These are phyloP conservation scores for Matsumyia berberina DNA, from an alignment of 2,888 invertebrate genomes.

Conservation along the genomic window DNA sequence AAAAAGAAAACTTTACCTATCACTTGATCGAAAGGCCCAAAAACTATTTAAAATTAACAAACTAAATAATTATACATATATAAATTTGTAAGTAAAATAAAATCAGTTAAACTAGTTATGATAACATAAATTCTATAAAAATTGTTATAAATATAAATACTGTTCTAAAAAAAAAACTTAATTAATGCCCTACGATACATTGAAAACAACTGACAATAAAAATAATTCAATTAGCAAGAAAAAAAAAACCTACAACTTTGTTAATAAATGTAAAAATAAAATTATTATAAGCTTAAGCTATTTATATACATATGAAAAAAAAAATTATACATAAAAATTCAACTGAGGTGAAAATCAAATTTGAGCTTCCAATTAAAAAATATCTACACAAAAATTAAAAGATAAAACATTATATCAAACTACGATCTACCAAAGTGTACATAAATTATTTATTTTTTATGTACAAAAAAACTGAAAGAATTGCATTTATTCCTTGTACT, in stretches of 20 bases:
- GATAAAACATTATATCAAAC: constrained; percentile 7
- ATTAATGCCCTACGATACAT: constrained; percentile 74
- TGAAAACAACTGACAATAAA: constrained; percentile 84
- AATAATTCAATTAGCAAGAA: constrained; percentile 73
- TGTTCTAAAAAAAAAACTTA: constrained; percentile 47
- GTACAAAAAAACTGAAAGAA: constrained; percentile 7
- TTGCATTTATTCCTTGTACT: constrained; percentile 35
- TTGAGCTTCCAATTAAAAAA: constrained; percentile 70
- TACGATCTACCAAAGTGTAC: constrained; percentile 40
- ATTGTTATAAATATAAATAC: constrained; percentile 65
- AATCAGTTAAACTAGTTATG: constrained; percentile 56
- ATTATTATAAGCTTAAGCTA: constrained; percentile 50
- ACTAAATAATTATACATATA: constrained; percentile 32
- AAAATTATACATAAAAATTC: constrained; percentile 28
- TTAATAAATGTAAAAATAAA: constrained; percentile 46
- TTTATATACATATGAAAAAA: constrained; percentile 45
- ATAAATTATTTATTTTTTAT: constrained; percentile 51
- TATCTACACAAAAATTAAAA: constrained; percentile 27
- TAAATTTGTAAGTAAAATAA: constrained; percentile 45
- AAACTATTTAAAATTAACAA: constrained; percentile 33
- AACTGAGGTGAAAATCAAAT: constrained; percentile 74
- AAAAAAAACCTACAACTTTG: constrained; percentile 33
- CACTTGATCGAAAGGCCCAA: constrained; percentile 17
- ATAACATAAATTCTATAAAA: constrained; percentile 54
- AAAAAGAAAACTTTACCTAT: constrained; percentile 6